Evolutionary conservation across 2,888 invertebrate genomes (phyloP).

Genomic region (Aproaerema taeniolella): DNA sequence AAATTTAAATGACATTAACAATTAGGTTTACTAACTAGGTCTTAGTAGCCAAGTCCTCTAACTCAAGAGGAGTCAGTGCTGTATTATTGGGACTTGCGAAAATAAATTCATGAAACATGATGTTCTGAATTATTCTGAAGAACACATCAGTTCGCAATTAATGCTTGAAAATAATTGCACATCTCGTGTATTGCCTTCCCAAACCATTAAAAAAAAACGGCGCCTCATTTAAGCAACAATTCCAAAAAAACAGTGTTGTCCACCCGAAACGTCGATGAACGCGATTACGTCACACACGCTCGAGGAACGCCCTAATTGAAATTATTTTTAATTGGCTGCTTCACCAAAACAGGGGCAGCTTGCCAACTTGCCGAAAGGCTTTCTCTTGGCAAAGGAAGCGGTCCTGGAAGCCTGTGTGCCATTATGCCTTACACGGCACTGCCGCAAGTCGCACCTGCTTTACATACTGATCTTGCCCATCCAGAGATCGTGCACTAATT

Average conservation of each 20-base stretch:
- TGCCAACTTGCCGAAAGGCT: conserved; percentile 44
- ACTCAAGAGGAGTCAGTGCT: too few species aligned
- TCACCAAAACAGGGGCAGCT: conserved; percentile 24
- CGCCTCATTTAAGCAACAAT: too few species aligned
- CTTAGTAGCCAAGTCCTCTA: too few species aligned
- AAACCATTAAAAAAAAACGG: too few species aligned
- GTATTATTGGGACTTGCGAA: too few species aligned
- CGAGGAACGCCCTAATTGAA: conserved; percentile 7
- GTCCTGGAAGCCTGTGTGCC: conserved; percentile 42
- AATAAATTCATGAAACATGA: too few species aligned
- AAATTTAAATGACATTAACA: too few species aligned
- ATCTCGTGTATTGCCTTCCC: too few species aligned
- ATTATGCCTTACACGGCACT: conserved; percentile 53
- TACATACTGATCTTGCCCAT: conserved; percentile 65
- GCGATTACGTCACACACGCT: conserved; percentile 4
- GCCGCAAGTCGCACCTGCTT: conserved; percentile 49
- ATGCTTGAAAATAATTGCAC: too few species aligned
- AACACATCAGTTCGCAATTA: too few species aligned
- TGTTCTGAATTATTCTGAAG: too few species aligned
- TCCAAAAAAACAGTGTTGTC: conserved; percentile 1
- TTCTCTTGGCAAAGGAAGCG: conserved; percentile 52
- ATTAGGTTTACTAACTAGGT: too few species aligned
- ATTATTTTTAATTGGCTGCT: conserved; percentile 17
- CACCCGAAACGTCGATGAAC: conserved; percentile 1
- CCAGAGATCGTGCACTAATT: conserved; percentile 60